Evolutionary conservation across 2,888 invertebrate species (phyloP), one percentile per base, ranked within the genome.

Genomic region (Plagiodera versicolora): DNA sequence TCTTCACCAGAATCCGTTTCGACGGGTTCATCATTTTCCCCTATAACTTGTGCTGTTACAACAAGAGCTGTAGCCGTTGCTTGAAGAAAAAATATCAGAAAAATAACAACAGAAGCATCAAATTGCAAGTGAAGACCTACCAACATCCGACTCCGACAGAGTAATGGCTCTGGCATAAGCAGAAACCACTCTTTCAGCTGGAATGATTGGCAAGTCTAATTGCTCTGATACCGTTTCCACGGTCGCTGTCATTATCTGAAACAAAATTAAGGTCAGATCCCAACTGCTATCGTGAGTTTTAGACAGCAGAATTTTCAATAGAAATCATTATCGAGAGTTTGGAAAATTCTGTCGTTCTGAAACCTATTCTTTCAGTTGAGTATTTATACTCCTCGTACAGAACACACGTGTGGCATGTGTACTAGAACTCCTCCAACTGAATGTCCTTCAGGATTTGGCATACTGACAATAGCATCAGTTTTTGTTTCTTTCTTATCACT

Each of bases 211-310:
- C 76, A 95, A 86, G 79, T 96, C 96, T 75, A 95, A 83, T 79
- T 94, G 91, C 79, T 94, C 94, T 63, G 92, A 91, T 67, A 95
- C 94, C 35, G 94, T 95, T 83, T 95, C 94, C 74, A 95, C 94
- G n/a, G 94, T 94, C 19, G 95, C 95, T 70, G 95, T 94, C 91
- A 94, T 92, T 76, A 94, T 94, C 93, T 94, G 84, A 77, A 81
- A 81, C 19, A 1, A 60, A 59, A 28, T 35, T 11, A 28, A n/a
- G 50, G 45, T 58, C 49, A 59, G 28, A 44, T 61, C 35, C 48
- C 47, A 24, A 46, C 28, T 44, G 19, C 19, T n/a, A 32, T 17
- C 28, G 30, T 30, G 24, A 44, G 55, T 52, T 55, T 51, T 47
- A 39, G 53, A 50, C 39, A 50, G 56, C 59, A 52, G 58, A 35